Percentiles rank a stretch among this genome's conserved stretches.
These are phyloP conservation scores for Ceyx melanurus DNA, from an alignment of 2,113 vertebrate genomes.

Conservation along the genomic window DNA sequence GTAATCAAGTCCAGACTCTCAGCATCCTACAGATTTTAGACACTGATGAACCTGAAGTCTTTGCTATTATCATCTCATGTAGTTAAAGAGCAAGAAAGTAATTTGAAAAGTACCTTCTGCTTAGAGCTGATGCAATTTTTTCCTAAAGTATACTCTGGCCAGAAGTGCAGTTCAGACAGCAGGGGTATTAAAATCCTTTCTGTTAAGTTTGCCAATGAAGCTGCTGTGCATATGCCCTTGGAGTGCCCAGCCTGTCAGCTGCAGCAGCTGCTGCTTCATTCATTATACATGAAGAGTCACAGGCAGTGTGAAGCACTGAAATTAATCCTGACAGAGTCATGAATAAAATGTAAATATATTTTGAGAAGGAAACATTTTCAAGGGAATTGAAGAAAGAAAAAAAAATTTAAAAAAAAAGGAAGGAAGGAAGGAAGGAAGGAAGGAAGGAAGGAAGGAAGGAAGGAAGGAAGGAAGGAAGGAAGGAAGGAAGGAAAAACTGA, in stretches of 20 bases:
- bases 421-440: not conserved
- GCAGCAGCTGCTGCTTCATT: slow-evolving; percentile 73
- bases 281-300: slow-evolving; percentile 70
- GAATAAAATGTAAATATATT: slow-evolving; percentile 72
- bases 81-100: not conserved
- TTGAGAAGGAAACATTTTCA: slow-evolving; percentile 53
- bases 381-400: not conserved
- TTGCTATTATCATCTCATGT: not conserved
- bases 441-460: not conserved
- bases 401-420: too few relatives aligned
- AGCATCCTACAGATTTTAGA: not conserved
- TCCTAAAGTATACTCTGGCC: not conserved
- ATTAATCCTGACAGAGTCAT: slow-evolving; percentile 72
- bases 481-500: not conserved
- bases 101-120: not conserved
- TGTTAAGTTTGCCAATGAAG: slow-evolving; percentile 30
- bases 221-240: slow-evolving; percentile 48
- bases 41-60: not conserved
- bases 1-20: not conserved
- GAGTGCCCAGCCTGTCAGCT: slow-evolving; percentile 65
- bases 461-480: not conserved
- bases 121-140: not conserved
- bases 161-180: not conserved
- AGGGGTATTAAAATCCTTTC: slow-evolving; percentile 17
- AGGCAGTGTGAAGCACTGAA: slow-evolving; percentile 44